These are phyloP conservation scores for Phyllostomus discolor DNA, from an alignment of 2,113 vertebrate genomes.

Conservation along the genomic window DNA sequence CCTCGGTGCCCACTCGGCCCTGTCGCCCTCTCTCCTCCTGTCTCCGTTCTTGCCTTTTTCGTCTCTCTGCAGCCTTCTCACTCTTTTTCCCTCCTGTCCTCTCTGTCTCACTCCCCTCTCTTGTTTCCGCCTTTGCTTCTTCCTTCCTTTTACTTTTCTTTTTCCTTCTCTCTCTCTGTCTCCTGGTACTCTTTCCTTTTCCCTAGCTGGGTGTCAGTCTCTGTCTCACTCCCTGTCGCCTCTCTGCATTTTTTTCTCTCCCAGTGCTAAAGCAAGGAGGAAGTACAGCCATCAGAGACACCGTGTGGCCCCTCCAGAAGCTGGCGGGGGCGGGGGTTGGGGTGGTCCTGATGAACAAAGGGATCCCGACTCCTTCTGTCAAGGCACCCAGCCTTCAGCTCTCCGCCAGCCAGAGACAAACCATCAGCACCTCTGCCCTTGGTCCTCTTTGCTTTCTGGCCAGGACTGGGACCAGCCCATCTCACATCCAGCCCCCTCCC, in stretches of 20 bases:
- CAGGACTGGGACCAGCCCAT: background rate
- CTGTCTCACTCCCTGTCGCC: background rate
- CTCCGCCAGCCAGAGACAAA: background rate
- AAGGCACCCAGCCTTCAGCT: background rate
- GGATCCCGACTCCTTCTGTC: background rate
- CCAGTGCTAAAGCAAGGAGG: background rate
- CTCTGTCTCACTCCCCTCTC: too few relatives aligned
- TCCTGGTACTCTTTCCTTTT: background rate
- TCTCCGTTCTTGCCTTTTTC: background rate
- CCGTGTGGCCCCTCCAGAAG: background rate
- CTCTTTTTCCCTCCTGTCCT: background rate
- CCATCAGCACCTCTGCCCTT: background rate
- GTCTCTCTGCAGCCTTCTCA: background rate
- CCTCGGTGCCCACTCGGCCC: background rate
- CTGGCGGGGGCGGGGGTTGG: background rate
- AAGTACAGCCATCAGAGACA: background rate
- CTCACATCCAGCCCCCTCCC: background rate
- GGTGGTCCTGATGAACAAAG: slow-evolving; percentile 55
- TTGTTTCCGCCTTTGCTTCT: background rate
- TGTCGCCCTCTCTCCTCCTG: background rate
- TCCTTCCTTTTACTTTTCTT: background rate
- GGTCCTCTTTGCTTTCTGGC: background rate
- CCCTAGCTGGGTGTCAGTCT: background rate
- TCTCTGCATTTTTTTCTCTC: background rate
- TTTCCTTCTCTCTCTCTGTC: background rate